Base-by-base conservation (phyloP, 2,113 vertebrate species). In the Cinclus mexicanus region DNA sequence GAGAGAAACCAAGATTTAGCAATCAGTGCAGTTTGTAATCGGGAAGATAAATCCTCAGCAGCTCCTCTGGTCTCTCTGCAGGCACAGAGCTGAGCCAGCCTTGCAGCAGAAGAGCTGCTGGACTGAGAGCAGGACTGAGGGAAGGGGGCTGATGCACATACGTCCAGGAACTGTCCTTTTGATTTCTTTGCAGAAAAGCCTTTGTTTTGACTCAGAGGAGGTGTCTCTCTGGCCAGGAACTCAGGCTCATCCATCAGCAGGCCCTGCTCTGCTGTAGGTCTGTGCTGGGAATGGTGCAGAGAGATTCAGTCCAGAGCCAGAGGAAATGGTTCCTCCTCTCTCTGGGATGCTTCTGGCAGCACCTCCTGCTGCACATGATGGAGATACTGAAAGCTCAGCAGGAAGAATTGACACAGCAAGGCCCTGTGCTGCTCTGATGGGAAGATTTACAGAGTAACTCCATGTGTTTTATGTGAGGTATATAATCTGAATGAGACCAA, bases 51-150 rank as follows among this genome's bases (percentile, higher is more conserved):
- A 71, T 55, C 42, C 78, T 86, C 87, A 60, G 52, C 57, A 63
- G 87, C 79, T 71, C 59, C 33, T 83, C 53, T 67, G 31, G 68
- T 87, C 75, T 85, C 89, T 28, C n/a, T 53, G 28, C 56, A 95
- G 89, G 46, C 56, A 14, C 52, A 56, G 92, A 16, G 33, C 81
- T 33, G 55, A 74, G 93, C 83, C 95, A 94, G 33, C 95, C 90
- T 63, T 95, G 69, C 94, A 87, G 95, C 77, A 37, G 35, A 37
- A 37, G 35, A 37, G 35, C 35, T 37, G 35, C 35, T 37, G 35
- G 35, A 37, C 35, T 37, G 35, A 37, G 35, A 37, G 35, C 35
- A 47, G 95, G 80, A 82, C 28, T 10, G 79, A 89, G 72, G 82
- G 28, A 37, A 14, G 8, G 49, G 47, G 60, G 67, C 67, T 59